Evolutionary conservation across 2,113 vertebrate species (phyloP).

Genomic region (Bufo bufo): DNA sequence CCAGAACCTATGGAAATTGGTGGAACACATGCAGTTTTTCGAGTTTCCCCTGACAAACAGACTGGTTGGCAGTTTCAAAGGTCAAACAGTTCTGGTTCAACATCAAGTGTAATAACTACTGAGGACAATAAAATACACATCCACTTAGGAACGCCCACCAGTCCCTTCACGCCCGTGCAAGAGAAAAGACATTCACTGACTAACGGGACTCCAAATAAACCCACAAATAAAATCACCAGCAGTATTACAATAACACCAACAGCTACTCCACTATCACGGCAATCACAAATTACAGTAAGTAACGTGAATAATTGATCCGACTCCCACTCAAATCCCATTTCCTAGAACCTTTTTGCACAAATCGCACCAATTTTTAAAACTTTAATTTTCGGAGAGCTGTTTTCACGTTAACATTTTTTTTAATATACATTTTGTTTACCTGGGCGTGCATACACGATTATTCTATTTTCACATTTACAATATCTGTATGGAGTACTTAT

Average conservation of each 20-base stretch:
- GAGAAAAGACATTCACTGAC: constrained; percentile 84
- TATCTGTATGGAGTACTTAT: constrained; percentile 80
- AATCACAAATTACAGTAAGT: constrained; percentile 99
- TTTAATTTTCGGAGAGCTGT: constrained; percentile 74
- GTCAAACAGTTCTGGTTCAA: constrained; percentile 88
- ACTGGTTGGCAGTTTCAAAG: constrained; percentile 90
- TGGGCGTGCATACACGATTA: constrained; percentile 92
- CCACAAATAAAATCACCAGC: constrained; percentile 93
- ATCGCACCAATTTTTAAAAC: constrained; percentile 69
- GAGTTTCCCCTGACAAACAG: constrained; percentile 89
- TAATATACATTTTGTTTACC: constrained; percentile 79
- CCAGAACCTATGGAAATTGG: constrained; percentile 82
- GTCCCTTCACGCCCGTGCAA: constrained; percentile 74
- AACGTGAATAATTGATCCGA: constrained; percentile 87
- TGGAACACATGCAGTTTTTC: constrained; percentile 84
- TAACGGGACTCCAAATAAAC: constrained; percentile 82
- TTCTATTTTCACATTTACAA: constrained; percentile 75
- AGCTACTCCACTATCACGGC: constrained; percentile 87
- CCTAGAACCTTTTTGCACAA: constrained; percentile 70
- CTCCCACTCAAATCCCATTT: constrained; percentile 70
- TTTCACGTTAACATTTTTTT: constrained; percentile 81
- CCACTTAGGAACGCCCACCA: constrained; percentile 86
- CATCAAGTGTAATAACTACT: constrained; percentile 89
- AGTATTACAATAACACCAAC: constrained; percentile 98
- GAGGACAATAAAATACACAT: constrained; percentile 99